Base-by-base conservation (phyloP, 2,113 vertebrate genomes). In the Aptenodytes patagonicus region DNA sequence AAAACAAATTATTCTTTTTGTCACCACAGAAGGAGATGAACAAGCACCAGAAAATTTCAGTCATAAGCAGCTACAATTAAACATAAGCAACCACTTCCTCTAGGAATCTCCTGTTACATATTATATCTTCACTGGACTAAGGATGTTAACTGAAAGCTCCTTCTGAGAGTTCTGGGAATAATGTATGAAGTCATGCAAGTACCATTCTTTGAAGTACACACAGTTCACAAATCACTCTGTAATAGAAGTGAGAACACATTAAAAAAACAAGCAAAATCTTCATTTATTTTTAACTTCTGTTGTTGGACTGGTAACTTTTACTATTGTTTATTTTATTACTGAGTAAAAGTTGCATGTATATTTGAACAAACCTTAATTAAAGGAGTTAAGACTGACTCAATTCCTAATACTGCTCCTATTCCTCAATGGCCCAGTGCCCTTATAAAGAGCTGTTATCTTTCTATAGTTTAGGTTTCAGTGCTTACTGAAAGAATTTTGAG, bases 171-270 rank as follows among this genome's bases (percentile, higher is more conserved):
- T 78, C 46, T 52, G 22, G 7, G 22, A 81, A 7, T 61, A 77
- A 71, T 32, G 5, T 13, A 38, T 51, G 11, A 78, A 82, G 10
- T 51, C 54, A 65, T 40, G 25, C 14, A 86, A 91, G 17, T 14
- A 34, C 31, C 18, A 22, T 9, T 14, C 29, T 82, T 85, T 61
- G 24, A 68, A 88, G 32, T 64, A 15, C 11, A 84, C 12, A 31
- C 11, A 38, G 20, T 28, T 82, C 0, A 0, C 20, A 66, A 83
- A 62, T 71, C 25, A n/a, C 4, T 46, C 20, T 3, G 3, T 14
- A 64, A 29, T 0, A 64, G 9, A 31, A 64, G 6, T 34, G 13
- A 72, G 15, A 29, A 32, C 0, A 4, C 4, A 4, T 9, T 17
- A 13, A 40, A 84, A 46, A 65, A 60, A 25, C 14, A 51, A 47